Evolutionary conservation across 2,888 invertebrate species (phyloP).

Genomic region (Dermolepida albohirtum): DNA sequence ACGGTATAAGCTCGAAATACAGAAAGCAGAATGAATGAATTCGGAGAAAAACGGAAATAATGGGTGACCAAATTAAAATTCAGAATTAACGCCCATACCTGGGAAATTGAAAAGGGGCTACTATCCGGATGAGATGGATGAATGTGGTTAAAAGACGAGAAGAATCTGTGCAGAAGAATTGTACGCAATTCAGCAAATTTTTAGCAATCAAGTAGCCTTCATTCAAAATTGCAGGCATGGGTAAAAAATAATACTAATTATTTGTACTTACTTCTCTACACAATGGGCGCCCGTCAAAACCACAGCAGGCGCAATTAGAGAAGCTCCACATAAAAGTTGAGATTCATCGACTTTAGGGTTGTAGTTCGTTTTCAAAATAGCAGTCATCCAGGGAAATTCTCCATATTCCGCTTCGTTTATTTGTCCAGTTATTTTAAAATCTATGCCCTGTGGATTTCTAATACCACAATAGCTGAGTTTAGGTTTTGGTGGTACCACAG

Average conservation of each 20-base stretch:
- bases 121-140: too few relatives aligned
- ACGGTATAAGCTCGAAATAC: too few relatives aligned
- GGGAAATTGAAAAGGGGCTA: too few relatives aligned
- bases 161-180: too few relatives aligned
- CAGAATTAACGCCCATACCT: too few relatives aligned
- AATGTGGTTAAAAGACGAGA: too few relatives aligned
- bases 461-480: slow-evolving; percentile 80
- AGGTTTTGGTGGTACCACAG: slow-evolving; percentile 56
- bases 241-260: background rate
- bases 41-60: too few relatives aligned
- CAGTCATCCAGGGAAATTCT: slow-evolving; percentile 89
- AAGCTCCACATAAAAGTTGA: slow-evolving; percentile 80
- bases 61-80: too few relatives aligned
- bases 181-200: too few relatives aligned
- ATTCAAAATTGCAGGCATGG: too few relatives aligned
- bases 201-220: too few relatives aligned
- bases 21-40: too few relatives aligned
- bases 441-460: slow-evolving; percentile 55
- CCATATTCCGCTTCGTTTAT: slow-evolving; percentile 78
- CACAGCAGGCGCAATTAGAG: slow-evolving; percentile 80
- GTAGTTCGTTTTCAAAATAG: slow-evolving; percentile 71
- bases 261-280: slow-evolving; percentile 62
- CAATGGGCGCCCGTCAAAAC: slow-evolving; percentile 88
- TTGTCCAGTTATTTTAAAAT: slow-evolving; percentile 68
- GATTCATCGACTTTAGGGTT: slow-evolving; percentile 63